Conservation (phyloP, 2,797 vertebrate species). For the Emydoidea blandingii region DNA sequence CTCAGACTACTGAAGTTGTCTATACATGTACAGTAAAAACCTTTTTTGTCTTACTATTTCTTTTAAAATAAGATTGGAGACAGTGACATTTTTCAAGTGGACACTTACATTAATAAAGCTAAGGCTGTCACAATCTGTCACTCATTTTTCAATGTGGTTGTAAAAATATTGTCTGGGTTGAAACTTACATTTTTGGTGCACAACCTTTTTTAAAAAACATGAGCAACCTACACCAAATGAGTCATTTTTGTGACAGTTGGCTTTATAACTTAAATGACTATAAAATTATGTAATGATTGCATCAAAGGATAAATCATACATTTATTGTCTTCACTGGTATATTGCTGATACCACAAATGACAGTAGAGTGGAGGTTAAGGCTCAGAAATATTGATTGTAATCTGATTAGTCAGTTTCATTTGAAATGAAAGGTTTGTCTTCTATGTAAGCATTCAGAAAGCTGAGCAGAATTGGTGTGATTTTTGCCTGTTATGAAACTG, state of each 20-base stretch:
- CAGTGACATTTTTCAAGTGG: neutral
- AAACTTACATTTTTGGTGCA: neutral
- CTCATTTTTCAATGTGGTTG: neutral
- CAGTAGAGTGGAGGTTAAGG: neutral
- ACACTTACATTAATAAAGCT: neutral
- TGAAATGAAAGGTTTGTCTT: neutral
- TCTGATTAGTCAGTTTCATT: neutral
- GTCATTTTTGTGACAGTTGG: neutral
- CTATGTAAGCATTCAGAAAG: neutral
- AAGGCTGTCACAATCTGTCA: neutral
- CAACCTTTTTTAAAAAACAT: neutral
- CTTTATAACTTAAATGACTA: neutral
- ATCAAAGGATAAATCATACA: neutral
- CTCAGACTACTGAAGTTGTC: neutral
- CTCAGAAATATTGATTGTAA: neutral
- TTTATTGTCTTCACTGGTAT: rapidly evolving
- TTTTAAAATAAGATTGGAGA: neutral
- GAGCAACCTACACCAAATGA: neutral
- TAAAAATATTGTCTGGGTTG: neutral
- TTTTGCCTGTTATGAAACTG: neutral
- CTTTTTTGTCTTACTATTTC: neutral
- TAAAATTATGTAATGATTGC: neutral
- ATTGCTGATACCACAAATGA: neutral
- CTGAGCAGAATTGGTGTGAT: neutral
- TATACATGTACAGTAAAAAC: neutral